Base-by-base conservation (phyloP, 2,113 vertebrate species). In the Paracanthobrama guichenoti region DNA sequence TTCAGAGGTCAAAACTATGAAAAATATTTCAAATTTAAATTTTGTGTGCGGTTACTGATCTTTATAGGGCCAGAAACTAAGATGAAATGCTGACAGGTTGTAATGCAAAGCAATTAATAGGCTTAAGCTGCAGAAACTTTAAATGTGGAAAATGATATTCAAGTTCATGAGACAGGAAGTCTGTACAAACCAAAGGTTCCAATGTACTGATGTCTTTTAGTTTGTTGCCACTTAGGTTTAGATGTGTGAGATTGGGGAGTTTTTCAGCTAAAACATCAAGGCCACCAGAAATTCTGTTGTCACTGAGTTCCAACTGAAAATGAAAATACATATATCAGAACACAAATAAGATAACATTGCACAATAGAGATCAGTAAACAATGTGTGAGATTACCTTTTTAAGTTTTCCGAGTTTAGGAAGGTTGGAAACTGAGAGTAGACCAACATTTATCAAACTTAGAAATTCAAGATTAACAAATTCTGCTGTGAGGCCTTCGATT, bases 381-480 rank as follows among this genome's bases (percentile, higher is more conserved):
- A 31, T 8, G 2, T 5, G 57, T 6, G 1, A 1, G 10, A 81
- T 92, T 93, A 98, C 97, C 96, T 97, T 97, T 96, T 96, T 98
- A 91, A 98, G 95, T 91, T 98, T 97, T 88, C 92, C 95, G 90
- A 98, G 94, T 92, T 96, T 96, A 24, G 96, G 96, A 83, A 98
- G 94, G 92, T 97, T 96, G 88, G 95, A 95, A 86, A 97, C 94
- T 74, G 96, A 96, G 60, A 94, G 93, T 93, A 98, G 92, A 88
- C 95, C 92, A 69, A 97, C 96, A 87, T 96, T 97, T 95, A 97
- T 97, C 95, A 98, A 94, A 93, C 96, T 97, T 92, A 98, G 96
- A 90, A 96, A 97, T 92, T 97, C 96, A 91, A 98, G 93, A 90
- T 97, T 97, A 88, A 96, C 93, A 92, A 97, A 98, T 88, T 96